A percentile compares a stretch with the other conserved stretches of the same genome.
Conservation (phyloP, 1,140 invertebrate genomes). For the Drosophila elegans region DNA sequence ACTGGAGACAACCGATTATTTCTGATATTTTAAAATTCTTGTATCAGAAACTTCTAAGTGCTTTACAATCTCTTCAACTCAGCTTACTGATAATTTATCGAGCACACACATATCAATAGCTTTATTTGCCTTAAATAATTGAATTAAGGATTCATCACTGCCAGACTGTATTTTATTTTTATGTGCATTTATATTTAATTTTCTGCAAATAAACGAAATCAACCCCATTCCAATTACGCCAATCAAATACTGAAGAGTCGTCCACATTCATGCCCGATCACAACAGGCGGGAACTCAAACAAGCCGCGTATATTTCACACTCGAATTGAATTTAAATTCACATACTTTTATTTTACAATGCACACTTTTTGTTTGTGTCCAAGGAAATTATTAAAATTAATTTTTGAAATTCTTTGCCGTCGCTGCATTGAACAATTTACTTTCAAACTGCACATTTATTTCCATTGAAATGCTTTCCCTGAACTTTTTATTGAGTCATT, state of each 20-base stretch:
- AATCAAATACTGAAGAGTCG: slow-evolving; percentile 1
- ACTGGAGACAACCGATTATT: no score
- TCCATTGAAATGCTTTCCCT: slow-evolving; percentile 33
- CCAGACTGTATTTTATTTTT: not conserved
- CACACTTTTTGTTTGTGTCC: slow-evolving; percentile 4
- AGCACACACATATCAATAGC: not conserved
- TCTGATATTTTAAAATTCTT: no score
- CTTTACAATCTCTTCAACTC: no score
- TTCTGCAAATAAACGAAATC: slow-evolving; percentile 8
- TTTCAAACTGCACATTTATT: slow-evolving; percentile 23
- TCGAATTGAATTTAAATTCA: slow-evolving; percentile 42
- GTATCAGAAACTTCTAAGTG: no score
- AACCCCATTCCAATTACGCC: not conserved
- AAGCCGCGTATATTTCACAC: slow-evolving; percentile 36
- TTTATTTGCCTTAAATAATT: not conserved
- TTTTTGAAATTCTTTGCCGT: slow-evolving; percentile 46
- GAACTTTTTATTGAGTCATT: slow-evolving; percentile 56
- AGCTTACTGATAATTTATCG: not conserved
- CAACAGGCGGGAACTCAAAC: slow-evolving; percentile 12
- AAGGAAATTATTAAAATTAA: slow-evolving; percentile 67
- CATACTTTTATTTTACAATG: slow-evolving; percentile 30
- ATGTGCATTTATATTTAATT: slow-evolving; percentile 23
- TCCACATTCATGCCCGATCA: slow-evolving; percentile 24
- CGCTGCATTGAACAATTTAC: slow-evolving; percentile 21
- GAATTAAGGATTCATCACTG: not conserved